Evolutionary conservation across 2,888 invertebrate species (phyloP).

Genomic region (Callosobruchus maculatus): DNA sequence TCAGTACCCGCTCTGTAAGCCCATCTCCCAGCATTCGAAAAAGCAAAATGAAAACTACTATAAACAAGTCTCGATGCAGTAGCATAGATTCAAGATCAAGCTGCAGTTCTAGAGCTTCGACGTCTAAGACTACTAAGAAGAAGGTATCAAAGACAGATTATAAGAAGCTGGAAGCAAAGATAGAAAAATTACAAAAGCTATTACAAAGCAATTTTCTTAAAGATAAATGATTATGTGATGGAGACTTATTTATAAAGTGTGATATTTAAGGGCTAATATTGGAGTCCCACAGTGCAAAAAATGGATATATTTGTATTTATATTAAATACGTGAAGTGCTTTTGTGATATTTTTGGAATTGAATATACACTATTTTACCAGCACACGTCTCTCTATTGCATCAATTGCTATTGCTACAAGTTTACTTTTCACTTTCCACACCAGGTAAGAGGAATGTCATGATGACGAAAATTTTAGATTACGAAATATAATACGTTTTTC

Average conservation of each 20-base stretch:
- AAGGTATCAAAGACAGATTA: constrained; percentile 40
- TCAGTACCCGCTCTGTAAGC: constrained; percentile 9
- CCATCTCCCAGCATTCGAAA: constrained; percentile 17
- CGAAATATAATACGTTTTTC: too few relatives aligned
- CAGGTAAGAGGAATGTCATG: too few relatives aligned
- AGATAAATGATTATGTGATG: constrained; percentile 9
- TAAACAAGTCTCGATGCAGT: constrained; percentile 7
- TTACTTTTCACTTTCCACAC: too few relatives aligned
- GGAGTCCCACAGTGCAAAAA: too few relatives aligned
- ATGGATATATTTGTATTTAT: too few relatives aligned
- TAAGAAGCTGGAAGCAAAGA: constrained; percentile 46
- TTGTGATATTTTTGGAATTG: too few relatives aligned
- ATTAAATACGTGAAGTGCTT: too few relatives aligned
- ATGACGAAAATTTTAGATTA: too few relatives aligned
- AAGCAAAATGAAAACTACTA: constrained; percentile 9
- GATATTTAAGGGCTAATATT: neutral
- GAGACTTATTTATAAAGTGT: neutral
- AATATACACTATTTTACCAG: too few relatives aligned
- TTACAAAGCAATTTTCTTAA: constrained; percentile 31
- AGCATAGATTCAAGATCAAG: constrained; percentile 5
- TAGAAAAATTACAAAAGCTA: constrained; percentile 45
- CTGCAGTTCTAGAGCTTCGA: constrained; percentile 23
- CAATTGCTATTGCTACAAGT: too few relatives aligned
- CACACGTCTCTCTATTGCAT: too few relatives aligned
- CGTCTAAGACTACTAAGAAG: constrained; percentile 10